Percentiles rank a stretch among this genome's conserved stretches.
phyloP scores from a whole-genome alignment of 2,113 vertebrate genomes.

The Columba livia region DNA sequence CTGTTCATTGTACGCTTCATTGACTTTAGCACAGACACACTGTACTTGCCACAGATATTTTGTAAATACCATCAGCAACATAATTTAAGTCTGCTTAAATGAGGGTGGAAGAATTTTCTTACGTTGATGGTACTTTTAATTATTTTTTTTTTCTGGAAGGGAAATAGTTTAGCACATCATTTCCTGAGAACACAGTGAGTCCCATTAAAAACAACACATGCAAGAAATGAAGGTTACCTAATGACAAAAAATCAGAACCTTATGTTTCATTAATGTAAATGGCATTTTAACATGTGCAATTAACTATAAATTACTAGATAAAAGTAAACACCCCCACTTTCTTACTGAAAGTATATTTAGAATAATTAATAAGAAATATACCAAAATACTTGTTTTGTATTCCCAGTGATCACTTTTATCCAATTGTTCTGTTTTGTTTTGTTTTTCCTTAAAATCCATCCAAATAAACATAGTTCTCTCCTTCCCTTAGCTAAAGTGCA shows the following conservation, averaged over 20 bases:
- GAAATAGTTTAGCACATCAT: background rate
- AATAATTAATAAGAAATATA: background rate
- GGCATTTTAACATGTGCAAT: background rate
- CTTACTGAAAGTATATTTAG: background rate
- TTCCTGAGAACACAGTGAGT: background rate
- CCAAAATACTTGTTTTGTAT: background rate
- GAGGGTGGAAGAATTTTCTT: conserved; percentile 45
- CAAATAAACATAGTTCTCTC: background rate
- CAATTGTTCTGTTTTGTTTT: too few species aligned
- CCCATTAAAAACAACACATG: background rate
- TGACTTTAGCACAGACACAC: conserved; percentile 66
- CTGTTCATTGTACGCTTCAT: conserved; percentile 67
- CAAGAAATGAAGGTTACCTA: background rate
- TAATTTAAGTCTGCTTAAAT: conserved; percentile 15
- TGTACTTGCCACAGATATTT: conserved; percentile 72
- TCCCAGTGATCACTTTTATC: background rate
- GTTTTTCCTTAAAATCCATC: background rate
- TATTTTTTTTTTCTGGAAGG: background rate
- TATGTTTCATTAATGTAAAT: background rate
- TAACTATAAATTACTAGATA: background rate
- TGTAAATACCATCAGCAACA: conserved; percentile 68
- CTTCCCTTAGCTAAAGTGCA: background rate
- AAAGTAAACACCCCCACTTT: background rate
- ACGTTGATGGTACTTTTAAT: background rate
- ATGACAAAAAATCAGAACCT: background rate